These are phyloP conservation scores for Macquaria ambigua DNA, from an alignment of 2,113 vertebrate genomes.

Conservation along the genomic window DNA sequence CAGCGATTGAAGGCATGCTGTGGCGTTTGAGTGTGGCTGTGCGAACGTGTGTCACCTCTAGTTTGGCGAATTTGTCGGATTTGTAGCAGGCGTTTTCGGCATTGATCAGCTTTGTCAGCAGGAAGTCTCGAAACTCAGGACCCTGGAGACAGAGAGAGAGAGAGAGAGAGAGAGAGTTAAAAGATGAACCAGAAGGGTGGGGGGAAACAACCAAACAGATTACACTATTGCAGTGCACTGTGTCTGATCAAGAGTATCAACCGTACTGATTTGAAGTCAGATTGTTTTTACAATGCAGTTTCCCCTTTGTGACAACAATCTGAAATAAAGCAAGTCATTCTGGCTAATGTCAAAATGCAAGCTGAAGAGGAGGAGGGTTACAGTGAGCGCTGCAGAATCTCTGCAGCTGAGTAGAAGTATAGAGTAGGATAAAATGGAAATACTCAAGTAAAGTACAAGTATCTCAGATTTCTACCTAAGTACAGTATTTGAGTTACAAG, in stretches of 20 bases:
- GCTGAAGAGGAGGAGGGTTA: not conserved
- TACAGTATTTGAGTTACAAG: no score
- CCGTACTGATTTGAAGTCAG: not conserved
- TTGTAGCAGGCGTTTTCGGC: slow-evolving; percentile 97
- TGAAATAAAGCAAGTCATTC: not conserved
- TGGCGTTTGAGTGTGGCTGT: not conserved
- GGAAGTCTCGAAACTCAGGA: slow-evolving; percentile 94
- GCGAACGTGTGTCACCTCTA: slow-evolving; percentile 87
- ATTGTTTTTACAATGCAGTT: not conserved
- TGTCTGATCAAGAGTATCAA: no score
- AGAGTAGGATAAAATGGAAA: no score
- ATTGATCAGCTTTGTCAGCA: slow-evolving; percentile 97
- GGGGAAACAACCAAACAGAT: not conserved
- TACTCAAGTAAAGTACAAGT: no score
- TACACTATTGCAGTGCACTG: no score
- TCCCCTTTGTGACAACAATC: not conserved
- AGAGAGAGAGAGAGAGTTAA: not conserved
- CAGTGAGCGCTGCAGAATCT: no score
- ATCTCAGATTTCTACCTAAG: no score
- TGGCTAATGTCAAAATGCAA: not conserved
- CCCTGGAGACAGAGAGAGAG: slow-evolving; percentile 82
- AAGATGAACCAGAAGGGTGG: slow-evolving; percentile 5
- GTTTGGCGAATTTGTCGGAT: slow-evolving; percentile 96
- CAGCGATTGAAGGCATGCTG: slow-evolving; percentile 29
- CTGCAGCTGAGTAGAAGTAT: no score